Conservation (phyloP, 2,113 vertebrate species). For the Phylloscopus trochilus region DNA sequence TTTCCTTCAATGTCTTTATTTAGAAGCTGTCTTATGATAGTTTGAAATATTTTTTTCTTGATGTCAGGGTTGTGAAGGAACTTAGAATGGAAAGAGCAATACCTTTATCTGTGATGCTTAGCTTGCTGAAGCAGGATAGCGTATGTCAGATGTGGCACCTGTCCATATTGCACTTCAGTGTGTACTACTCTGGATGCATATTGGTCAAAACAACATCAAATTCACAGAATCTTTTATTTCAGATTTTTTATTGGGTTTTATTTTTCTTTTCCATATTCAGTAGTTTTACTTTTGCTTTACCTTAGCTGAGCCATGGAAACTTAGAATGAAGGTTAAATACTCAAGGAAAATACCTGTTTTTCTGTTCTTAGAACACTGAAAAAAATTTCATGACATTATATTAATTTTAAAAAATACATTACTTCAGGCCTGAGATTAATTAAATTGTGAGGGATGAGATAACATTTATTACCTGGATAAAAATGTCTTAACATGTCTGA, state of each 20-base stretch:
- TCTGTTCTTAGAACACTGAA: background rate
- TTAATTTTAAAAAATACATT: background rate
- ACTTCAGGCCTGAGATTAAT: background rate
- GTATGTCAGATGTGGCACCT: background rate
- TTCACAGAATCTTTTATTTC: background rate
- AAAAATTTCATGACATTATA: background rate
- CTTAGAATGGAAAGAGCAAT: background rate
- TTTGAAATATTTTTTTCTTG: background rate
- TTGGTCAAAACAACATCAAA: background rate
- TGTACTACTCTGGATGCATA: background rate
- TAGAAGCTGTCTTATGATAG: background rate
- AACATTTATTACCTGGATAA: background rate
- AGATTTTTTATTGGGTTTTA: background rate
- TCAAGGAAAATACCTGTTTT: background rate
- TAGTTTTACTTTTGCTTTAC: background rate
- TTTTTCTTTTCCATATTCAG: fast-evolving
- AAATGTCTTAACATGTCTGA: background rate
- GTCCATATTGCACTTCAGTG: fast-evolving
- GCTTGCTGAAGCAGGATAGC: background rate
- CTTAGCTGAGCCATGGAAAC: background rate
- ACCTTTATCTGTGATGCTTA: background rate
- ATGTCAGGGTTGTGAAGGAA: background rate
- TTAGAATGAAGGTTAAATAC: background rate
- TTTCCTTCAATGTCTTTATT: background rate
- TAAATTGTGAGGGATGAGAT: background rate